Conservation (phyloP, 2,113 vertebrate species). For the Aspidoscelis tigris region DNA sequence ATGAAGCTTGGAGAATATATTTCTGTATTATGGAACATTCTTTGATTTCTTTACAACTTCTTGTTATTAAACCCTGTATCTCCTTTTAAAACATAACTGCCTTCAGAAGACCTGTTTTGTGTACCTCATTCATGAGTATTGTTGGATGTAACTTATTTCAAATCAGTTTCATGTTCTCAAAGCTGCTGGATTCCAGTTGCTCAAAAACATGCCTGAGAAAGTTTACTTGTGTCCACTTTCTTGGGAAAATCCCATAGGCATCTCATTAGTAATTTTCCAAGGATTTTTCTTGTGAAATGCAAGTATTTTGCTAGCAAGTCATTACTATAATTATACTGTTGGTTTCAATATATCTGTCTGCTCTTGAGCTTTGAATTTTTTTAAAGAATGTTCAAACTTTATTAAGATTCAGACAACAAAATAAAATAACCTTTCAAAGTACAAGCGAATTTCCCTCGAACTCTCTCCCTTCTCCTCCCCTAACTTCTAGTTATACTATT, state of each 20-base stretch:
- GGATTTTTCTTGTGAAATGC: background rate
- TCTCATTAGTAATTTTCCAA: background rate
- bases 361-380: no score
- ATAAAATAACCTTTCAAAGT: no score
- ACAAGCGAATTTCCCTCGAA: no score
- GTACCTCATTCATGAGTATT: background rate
- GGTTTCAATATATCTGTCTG: background rate
- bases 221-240: background rate
- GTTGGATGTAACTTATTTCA: background rate
- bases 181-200: background rate
- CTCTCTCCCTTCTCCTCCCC: no score
- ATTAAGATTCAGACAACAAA: no score
- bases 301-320: background rate
- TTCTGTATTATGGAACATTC: background rate
- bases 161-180: background rate
- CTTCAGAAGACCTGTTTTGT: background rate
- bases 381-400: no score
- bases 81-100: no score
- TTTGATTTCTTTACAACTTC: background rate
- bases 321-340: background rate
- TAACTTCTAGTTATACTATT: no score
- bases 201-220: background rate
- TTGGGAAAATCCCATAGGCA: background rate
- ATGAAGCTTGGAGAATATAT: background rate
- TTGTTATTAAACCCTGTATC: background rate